Evolutionary conservation across 2,888 invertebrate species (phyloP).

Genomic region (Eudemis profundana): DNA sequence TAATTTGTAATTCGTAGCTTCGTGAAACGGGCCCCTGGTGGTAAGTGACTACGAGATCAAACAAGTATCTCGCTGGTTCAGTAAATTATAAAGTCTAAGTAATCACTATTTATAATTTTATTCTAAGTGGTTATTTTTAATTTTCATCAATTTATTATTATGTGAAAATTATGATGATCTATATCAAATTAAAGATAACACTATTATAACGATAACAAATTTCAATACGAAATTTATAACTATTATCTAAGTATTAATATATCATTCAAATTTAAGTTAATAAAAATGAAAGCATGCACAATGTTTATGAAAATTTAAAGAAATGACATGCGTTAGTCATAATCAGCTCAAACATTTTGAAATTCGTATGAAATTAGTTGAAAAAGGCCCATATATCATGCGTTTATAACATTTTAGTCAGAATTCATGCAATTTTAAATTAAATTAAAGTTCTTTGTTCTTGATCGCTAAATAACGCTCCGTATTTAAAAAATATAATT

Average conservation of each 20-base stretch:
- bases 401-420: slow-evolving; percentile 42
- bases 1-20: no score
- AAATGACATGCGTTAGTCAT: slow-evolving; percentile 31
- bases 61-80: no score
- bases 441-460: slow-evolving; percentile 52
- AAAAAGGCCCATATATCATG: slow-evolving; percentile 50
- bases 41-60: no score
- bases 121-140: no score
- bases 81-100: no score
- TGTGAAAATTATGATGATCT: no score
- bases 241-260: background rate
- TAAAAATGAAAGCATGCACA: slow-evolving; percentile 20
- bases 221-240: no score
- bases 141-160: no score
- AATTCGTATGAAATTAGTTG: slow-evolving; percentile 3
- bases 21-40: no score
- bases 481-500: slow-evolving; percentile 27
- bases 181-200: no score
- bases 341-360: slow-evolving; percentile 23
- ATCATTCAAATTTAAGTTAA: background rate
- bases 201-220: no score
- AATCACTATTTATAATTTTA: no score
- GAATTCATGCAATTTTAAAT: slow-evolving; percentile 38
- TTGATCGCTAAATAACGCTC: slow-evolving; percentile 76
- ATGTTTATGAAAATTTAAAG: slow-evolving; percentile 15